phyloP scores from a whole-genome alignment of 1,140 invertebrate genomes.

The Sesamia nonagrioides region DNA sequence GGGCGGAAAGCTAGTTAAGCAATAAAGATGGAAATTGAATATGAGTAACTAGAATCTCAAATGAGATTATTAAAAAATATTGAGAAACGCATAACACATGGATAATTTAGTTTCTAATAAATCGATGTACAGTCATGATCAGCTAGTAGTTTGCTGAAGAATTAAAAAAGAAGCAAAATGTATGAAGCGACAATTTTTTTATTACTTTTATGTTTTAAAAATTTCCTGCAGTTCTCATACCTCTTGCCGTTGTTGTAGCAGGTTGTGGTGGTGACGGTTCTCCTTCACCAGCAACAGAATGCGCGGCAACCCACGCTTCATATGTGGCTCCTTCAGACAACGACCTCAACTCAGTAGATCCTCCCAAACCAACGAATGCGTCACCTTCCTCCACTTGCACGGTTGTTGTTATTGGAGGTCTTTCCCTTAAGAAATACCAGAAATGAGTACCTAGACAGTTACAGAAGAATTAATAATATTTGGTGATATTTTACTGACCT shows the following conservation, averaged over 20 bases:
- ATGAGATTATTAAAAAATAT: no score
- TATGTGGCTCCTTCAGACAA: conserved; percentile 89
- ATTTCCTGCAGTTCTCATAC: conserved; percentile 47
- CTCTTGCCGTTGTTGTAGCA: conserved; percentile 79
- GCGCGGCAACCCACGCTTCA: conserved; percentile 95
- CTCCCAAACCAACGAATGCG: conserved; percentile 73
- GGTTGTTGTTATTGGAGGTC: conserved; percentile 78
- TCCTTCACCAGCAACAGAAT: conserved; percentile 94
- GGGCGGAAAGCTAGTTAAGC: no score
- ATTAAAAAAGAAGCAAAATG: no score
- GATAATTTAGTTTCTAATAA: no score
- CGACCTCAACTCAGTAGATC: conserved; percentile 77
- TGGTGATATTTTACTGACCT: conserved; percentile 62
- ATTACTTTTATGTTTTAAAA: background rate
- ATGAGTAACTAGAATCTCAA: no score
- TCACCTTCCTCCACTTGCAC: conserved; percentile 78
- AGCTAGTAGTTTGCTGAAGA: no score
- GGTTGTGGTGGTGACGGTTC: conserved; percentile 80
- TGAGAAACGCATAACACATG: no score
- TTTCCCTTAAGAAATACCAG: conserved; percentile 63
- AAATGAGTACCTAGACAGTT: background rate
- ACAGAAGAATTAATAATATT: background rate
- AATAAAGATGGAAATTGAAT: no score
- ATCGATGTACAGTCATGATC: no score
- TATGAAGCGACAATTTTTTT: no score